Evolutionary conservation across 2,113 vertebrate genomes (phyloP).

Genomic region (Phodopus roborovskii): DNA sequence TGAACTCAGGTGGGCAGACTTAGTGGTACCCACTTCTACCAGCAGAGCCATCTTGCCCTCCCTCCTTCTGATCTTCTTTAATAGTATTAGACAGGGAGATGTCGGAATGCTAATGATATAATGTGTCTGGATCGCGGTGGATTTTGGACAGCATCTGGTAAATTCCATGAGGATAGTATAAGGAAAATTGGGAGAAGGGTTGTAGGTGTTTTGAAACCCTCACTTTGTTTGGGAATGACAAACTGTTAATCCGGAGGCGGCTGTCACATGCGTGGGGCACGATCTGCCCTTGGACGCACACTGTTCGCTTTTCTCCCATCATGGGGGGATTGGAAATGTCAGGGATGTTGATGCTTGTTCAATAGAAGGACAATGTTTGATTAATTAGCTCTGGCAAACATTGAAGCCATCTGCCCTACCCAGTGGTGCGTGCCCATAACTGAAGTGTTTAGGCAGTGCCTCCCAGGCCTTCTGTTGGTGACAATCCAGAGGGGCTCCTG

Average conservation of each 20-base stretch:
- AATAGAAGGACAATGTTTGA: conserved; percentile 41
- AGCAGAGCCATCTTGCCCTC: too few species aligned
- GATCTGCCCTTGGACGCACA: neutral
- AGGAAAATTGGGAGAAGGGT: neutral
- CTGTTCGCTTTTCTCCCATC: neutral
- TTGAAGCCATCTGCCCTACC: conserved; percentile 23
- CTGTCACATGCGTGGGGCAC: fast-evolving
- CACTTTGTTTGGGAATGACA: neutral
- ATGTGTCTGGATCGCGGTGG: neutral
- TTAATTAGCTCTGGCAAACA: conserved; percentile 49
- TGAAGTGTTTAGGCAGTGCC: neutral
- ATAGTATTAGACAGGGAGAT: neutral
- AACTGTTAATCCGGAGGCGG: neutral
- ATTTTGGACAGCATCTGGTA: neutral
- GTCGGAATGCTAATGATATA: neutral
- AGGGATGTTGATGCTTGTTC: neutral
- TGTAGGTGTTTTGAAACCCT: neutral
- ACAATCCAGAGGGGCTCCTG: neutral
- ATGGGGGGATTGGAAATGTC: neutral
- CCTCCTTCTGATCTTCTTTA: neutral
- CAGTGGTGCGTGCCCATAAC: neutral
- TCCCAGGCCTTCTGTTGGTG: conserved; percentile 33
- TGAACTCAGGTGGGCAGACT: neutral
- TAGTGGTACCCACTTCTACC: neutral
- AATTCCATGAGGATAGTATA: neutral